Evolutionary conservation across 2,797 vertebrate genomes (phyloP), one percentile per base, ranked within the genome.

Genomic region (Emydoidea blandingii): DNA sequence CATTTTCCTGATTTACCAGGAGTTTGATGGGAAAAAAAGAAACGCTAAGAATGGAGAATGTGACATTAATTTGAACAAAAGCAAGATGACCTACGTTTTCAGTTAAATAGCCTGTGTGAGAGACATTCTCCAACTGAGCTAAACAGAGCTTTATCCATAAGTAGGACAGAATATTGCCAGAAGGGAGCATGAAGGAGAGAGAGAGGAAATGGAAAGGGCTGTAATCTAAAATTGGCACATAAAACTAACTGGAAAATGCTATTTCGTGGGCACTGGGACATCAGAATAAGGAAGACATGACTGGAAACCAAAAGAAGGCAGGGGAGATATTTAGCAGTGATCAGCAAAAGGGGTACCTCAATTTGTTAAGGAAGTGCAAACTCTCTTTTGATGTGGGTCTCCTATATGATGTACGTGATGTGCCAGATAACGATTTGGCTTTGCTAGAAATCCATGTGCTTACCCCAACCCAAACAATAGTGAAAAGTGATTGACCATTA

Each of bases 301-400:
- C 95, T 96, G 94, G 96, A 96, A 96, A 97, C 95, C 95, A 95
- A 97, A 96, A 92, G 86, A 94, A 94, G 97, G 8, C 41, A 47
- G 25, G 41, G 12, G 5, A 78, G 68, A 41, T 11, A 72, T 72
- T 72, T 72, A 41, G 41, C 68, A 72, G 68, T 72, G 68, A 78
- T 91, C 87, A 97, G 97, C 95, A 96, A 94, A 94, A 96, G 87
- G 96, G 96, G 95, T 97, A 97, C 96, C 95, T 93, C 96, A 83
- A 92, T 94, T 95, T 96, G 96, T 97, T 96, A 97, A 97, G 97
- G 96, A 96, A 91, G 90, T 85, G 84, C 95, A 96, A 97, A 96
- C 94, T 29, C 7, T 27, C 44, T 44, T 76, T 18, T 47, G 44
- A 49, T 47, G 7, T 29, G 44, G 41, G 8, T 49, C 47, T 78